Evolutionary conservation across 1,140 invertebrate genomes (phyloP).

Genomic region (Drosophila littoralis): DNA sequence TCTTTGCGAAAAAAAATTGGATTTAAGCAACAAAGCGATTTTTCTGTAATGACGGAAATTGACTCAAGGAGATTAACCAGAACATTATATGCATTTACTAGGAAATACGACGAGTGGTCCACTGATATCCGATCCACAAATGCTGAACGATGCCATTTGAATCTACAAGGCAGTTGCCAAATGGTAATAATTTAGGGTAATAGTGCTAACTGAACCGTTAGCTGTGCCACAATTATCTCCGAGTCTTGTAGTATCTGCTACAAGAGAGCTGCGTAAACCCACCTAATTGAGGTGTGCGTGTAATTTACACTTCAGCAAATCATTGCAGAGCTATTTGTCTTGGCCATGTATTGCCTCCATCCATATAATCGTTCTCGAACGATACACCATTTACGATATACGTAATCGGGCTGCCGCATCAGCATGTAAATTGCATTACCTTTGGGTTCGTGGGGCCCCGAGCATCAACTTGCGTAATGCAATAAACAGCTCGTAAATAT

Average conservation of each 20-base stretch:
- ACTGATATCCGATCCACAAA: too few relatives aligned
- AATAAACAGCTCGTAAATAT: conserved; percentile 83
- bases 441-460: conserved; percentile 31
- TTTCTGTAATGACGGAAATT: too few relatives aligned
- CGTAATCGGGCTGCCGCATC: conserved; percentile 53
- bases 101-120: too few relatives aligned
- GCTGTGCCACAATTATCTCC: conserved; percentile 15
- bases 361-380: conserved; percentile 16
- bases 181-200: not conserved
- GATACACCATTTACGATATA: conserved; percentile 48
- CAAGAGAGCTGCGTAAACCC: conserved; percentile 5
- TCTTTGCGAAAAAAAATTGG: too few relatives aligned
- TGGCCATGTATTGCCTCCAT: conserved; percentile 20
- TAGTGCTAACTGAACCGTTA: conserved; percentile 31
- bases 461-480: conserved; percentile 72
- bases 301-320: conserved; percentile 63
- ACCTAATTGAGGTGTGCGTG: conserved; percentile 49
- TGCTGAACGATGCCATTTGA: too few relatives aligned
- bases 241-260: not conserved
- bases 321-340: conserved; percentile 43
- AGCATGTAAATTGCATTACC: conserved; percentile 78
- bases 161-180: not conserved
- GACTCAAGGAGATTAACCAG: not conserved
- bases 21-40: too few relatives aligned
- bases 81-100: not conserved